Base-by-base conservation (phyloP, 2,888 invertebrate species). In the Aleiodes leptofemur region DNA sequence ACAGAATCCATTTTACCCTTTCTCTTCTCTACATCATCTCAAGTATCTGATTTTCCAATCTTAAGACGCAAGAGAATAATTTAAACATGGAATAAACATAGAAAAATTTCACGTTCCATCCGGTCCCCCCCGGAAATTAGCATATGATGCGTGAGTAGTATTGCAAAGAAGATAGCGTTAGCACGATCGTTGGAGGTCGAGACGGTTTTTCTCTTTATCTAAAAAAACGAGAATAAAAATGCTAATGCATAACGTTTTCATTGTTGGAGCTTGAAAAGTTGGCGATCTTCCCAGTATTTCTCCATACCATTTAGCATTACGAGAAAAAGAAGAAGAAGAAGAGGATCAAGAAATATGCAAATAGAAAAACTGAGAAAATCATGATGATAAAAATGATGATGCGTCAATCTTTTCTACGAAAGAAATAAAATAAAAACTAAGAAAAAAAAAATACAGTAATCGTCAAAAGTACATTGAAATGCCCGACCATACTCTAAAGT, bases 121-220 rank as follows among this genome's bases (percentile, higher is more conserved):
- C 61, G n/a, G 50, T 23, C 23, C 23, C 23, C 50, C 16, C 13
- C 29, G 50, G 50, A 50, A 66, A 66, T 66, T 66, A 66, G 48
- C 66, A 66, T 66, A 66, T 66, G 66, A 66, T 48, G 66, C 48
- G 66, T 66, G 66, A 66, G 66, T 66, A 50, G 66, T 66, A 66
- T 50, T 50, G 66, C 50, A 66, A 66, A 66, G 50, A 23, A 29
- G 66, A 66, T 50, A 23, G 48, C 50, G 38, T 61, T 29, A 14
- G 48, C 13, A 66, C 13, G 66, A 66, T 50, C 48, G 66, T 66
- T 13, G 50, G 29, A 66, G 50, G 29, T 50, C 50, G 50, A 66
- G 50, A 50, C 23, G 23, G 31, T 66, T 48, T 23, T 66, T 66
- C 53, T 53, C 50, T 66, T 66, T 66, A 66, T 66, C 61, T 50